Conservation (phyloP, 2,888 invertebrate species). For the Drosophila dives region DNA sequence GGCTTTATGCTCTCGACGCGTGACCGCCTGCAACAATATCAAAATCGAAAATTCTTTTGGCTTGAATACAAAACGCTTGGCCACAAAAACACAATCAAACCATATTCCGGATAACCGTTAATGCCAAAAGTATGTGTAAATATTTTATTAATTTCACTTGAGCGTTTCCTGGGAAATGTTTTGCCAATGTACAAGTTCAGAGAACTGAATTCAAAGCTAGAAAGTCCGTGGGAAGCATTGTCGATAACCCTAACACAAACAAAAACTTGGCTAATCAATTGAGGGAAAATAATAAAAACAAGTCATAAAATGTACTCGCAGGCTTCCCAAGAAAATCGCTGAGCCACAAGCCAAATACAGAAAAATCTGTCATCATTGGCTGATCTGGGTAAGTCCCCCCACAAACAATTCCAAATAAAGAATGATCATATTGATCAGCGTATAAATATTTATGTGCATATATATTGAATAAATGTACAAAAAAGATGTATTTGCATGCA, state of each 20-base stretch:
- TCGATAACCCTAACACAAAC: constrained; percentile 44
- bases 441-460: constrained; percentile 1
- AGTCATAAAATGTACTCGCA: constrained; percentile 46
- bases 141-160: constrained; percentile 61
- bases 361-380: constrained; percentile 31
- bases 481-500: constrained; percentile 47
- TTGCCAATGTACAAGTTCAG: constrained; percentile 33
- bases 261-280: constrained; percentile 41
- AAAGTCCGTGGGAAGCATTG: constrained; percentile 45
- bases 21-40: constrained; percentile 54
- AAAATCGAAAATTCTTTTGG: constrained; percentile 38
- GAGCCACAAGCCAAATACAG: constrained; percentile 30
- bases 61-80: constrained; percentile 6
- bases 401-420: constrained; percentile 1
- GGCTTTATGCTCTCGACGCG: constrained; percentile 55
- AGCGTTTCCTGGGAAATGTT: constrained; percentile 69
- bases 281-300: constrained; percentile 50
- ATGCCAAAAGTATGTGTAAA: constrained; percentile 64
- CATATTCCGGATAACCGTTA: constrained; percentile 31
- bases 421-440: constrained; percentile 8
- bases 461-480: neutral
- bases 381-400: constrained; percentile 27
- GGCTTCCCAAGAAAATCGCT: constrained; percentile 48
- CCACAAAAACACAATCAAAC: constrained; percentile 41
- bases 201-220: constrained; percentile 23